These are phyloP conservation scores for Ormyrus rosae DNA, from an alignment of 2,888 invertebrate genomes.

Conservation along the genomic window DNA sequence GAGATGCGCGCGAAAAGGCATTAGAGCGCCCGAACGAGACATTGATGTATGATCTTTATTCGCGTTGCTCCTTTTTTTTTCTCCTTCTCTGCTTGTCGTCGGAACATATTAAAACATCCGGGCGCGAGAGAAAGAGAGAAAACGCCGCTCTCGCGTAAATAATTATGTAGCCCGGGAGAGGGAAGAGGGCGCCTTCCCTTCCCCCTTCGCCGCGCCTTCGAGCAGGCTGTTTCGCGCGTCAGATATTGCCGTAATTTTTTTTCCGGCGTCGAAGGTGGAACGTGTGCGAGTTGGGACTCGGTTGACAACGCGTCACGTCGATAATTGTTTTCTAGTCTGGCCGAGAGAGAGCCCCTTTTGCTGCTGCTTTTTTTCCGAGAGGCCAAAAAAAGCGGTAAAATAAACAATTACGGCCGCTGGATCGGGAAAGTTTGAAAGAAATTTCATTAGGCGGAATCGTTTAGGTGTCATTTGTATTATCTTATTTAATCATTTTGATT, in stretches of 20 bases:
- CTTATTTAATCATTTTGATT: too few species aligned
- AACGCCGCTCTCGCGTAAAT: constrained; percentile 50
- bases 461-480: too few species aligned
- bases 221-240: constrained; percentile 29
- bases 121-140: constrained; percentile 22
- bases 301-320: constrained; percentile 45
- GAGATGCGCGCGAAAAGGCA: constrained; percentile 37
- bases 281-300: constrained; percentile 4
- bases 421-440: too few species aligned
- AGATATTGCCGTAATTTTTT: constrained; percentile 64
- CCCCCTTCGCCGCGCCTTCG: constrained; percentile 14
- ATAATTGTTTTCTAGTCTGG: constrained; percentile 55
- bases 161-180: constrained; percentile 43
- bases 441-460: too few species aligned
- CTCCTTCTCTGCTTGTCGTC: not conserved
- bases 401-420: not conserved
- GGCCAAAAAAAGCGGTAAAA: not conserved
- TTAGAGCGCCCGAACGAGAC: constrained; percentile 52
- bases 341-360: not conserved
- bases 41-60: constrained; percentile 57
- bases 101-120: constrained; percentile 53
- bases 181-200: constrained; percentile 22
- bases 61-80: constrained; percentile 18
- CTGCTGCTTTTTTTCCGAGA: constrained; percentile 1
- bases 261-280: constrained; percentile 52